Evolutionary conservation across 2,113 vertebrate species (phyloP).

Genomic region (Trochalopteron elliotii): DNA sequence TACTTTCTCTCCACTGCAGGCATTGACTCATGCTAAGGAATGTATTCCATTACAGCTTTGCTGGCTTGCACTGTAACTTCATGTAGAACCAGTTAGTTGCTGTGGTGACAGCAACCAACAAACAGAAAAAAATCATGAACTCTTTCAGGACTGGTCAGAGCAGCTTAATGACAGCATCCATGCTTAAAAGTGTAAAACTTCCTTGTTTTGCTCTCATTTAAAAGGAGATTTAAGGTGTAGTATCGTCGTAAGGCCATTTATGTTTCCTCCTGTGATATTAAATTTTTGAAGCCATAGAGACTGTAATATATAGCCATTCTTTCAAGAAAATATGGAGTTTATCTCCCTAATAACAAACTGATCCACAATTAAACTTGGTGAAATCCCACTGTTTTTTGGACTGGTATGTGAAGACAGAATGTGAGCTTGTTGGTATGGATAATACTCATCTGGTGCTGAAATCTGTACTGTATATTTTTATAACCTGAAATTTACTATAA

Average conservation of each 20-base stretch:
- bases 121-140: constrained; percentile 64
- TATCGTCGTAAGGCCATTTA: background rate
- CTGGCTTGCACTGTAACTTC: constrained; percentile 69
- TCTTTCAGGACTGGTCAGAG: constrained; percentile 55
- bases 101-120: constrained; percentile 66
- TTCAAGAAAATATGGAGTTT: background rate
- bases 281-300: background rate
- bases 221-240: background rate
- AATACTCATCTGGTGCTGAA: background rate
- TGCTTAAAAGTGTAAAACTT: background rate
- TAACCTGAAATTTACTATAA: background rate
- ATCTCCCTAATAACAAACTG: background rate
- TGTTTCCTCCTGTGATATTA: background rate
- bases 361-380: background rate
- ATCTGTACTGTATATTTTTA: background rate
- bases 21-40: constrained; percentile 78
- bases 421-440: background rate
- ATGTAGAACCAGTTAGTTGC: constrained; percentile 72
- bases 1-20: constrained; percentile 72
- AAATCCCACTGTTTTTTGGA: background rate
- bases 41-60: constrained; percentile 80
- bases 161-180: background rate
- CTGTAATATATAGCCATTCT: background rate
- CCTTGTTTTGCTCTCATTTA: background rate
- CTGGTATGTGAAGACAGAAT: background rate